Evolutionary conservation across 2,113 vertebrate genomes (phyloP).

Genomic region (Heloderma charlesbogerti): DNA sequence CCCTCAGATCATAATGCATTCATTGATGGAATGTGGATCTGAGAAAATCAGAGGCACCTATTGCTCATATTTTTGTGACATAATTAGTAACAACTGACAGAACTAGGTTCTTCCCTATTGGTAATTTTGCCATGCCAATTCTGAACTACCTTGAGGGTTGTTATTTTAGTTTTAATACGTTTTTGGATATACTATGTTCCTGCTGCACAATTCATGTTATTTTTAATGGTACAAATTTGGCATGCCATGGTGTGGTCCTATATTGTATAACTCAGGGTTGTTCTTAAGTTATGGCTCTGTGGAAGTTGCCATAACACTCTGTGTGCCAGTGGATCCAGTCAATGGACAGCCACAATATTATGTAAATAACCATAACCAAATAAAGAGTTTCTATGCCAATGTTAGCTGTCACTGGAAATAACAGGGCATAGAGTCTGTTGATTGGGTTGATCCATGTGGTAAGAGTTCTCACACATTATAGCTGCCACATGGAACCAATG

Average conservation of each 20-base stretch:
- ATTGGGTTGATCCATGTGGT: too few relatives aligned
- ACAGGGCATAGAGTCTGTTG: background rate
- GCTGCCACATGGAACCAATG: background rate
- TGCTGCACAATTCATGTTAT: background rate
- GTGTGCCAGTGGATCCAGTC: background rate
- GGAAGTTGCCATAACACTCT: background rate
- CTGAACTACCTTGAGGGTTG: background rate
- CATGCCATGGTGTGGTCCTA: background rate
- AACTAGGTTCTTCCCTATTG: background rate
- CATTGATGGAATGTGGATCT: background rate
- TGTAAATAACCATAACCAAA: background rate
- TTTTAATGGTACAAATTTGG: background rate
- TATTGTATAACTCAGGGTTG: background rate
- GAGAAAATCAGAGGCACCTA: background rate
- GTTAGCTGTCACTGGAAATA: background rate
- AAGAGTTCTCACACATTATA: background rate
- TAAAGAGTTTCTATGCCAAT: too few relatives aligned
- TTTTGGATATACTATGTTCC: background rate
- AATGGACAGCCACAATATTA: background rate
- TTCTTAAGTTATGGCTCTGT: background rate
- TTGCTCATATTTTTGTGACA: background rate
- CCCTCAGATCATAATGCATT: background rate
- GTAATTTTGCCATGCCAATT: background rate
- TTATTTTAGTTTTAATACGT: background rate
- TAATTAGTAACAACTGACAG: background rate